Percentiles rank a stretch among this genome's conserved stretches.
These are phyloP conservation scores for Pseudomugil tenellus DNA, from an alignment of 2,797 vertebrate genomes.

Conservation along the genomic window DNA sequence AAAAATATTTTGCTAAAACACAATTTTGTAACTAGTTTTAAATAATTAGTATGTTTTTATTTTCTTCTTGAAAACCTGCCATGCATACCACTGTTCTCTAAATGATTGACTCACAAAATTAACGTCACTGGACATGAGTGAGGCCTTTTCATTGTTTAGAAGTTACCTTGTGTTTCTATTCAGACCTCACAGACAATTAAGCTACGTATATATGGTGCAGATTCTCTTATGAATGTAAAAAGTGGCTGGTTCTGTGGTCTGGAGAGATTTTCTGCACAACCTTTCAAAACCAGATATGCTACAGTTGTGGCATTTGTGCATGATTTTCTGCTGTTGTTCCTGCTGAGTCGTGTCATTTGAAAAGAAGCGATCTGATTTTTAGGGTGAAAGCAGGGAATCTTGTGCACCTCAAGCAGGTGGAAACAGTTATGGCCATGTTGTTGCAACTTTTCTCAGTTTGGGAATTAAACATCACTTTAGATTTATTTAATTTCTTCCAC, in stretches of 20 bases:
- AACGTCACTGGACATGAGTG: not conserved
- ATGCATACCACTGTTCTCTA: not conserved
- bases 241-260: not conserved
- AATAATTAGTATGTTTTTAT: too few species aligned
- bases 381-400: not conserved
- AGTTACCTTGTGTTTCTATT: not conserved
- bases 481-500: not conserved
- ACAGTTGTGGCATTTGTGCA: not conserved
- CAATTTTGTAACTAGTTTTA: too few species aligned
- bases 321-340: too few species aligned
- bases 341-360: too few species aligned
- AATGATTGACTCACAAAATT: too few species aligned
- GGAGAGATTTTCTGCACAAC: not conserved
- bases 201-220: not conserved
- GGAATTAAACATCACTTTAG: not conserved
- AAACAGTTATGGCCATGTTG: not conserved
- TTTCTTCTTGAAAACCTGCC: not conserved
- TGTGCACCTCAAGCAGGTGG: not conserved
- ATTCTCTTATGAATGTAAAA: not conserved
- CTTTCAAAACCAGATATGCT: not conserved
- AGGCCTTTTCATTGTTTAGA: not conserved
- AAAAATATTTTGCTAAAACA: not conserved
- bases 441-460: not conserved
- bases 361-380: too few species aligned
- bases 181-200: not conserved